Percentiles rank a stretch among this genome's conserved stretches.
Conservation (phyloP, 92 coral and sea anemone genomes). For the Chrysogorgia sp. region DNA sequence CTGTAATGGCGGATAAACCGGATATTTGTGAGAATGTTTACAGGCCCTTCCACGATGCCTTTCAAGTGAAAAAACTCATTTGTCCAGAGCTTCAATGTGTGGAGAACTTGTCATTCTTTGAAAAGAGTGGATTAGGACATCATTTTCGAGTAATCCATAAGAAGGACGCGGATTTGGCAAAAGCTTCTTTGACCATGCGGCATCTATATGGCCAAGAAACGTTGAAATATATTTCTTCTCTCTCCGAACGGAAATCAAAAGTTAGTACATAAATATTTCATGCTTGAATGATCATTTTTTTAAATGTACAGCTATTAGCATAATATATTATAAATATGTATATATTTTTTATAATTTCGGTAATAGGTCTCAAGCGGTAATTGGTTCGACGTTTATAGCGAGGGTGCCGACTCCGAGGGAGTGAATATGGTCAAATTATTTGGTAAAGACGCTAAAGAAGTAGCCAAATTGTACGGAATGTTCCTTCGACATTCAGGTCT, state of each 20-base stretch:
- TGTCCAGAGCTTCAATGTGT: neutral
- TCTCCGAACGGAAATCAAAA: slow-evolving; percentile 15
- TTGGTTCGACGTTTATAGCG: no score
- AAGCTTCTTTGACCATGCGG: neutral
- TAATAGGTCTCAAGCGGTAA: no score
- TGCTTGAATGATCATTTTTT: neutral
- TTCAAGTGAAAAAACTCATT: neutral
- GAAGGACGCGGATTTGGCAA: slow-evolving; percentile 6
- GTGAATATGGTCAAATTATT: slow-evolving; percentile 11
- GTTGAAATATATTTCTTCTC: slow-evolving; percentile 1
- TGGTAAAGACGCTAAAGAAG: slow-evolving; percentile 55
- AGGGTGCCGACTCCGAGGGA: slow-evolving; percentile 4
- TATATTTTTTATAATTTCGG: no score
- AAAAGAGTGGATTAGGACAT: neutral
- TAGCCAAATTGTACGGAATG: slow-evolving; percentile 48
- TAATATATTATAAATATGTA: no score
- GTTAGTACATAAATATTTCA: slow-evolving; percentile 4
- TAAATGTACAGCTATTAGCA: no score
- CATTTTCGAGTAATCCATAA: slow-evolving; percentile 8
- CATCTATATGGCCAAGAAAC: slow-evolving; percentile 20
- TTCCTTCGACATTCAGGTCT: slow-evolving; percentile 44
- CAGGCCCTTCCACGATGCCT: neutral
- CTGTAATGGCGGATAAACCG: neutral
- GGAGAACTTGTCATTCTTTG: slow-evolving; percentile 20
- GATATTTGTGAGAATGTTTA: neutral